Conservation (phyloP, 2,113 vertebrate genomes). For the Brachypodius melanocephalos region DNA sequence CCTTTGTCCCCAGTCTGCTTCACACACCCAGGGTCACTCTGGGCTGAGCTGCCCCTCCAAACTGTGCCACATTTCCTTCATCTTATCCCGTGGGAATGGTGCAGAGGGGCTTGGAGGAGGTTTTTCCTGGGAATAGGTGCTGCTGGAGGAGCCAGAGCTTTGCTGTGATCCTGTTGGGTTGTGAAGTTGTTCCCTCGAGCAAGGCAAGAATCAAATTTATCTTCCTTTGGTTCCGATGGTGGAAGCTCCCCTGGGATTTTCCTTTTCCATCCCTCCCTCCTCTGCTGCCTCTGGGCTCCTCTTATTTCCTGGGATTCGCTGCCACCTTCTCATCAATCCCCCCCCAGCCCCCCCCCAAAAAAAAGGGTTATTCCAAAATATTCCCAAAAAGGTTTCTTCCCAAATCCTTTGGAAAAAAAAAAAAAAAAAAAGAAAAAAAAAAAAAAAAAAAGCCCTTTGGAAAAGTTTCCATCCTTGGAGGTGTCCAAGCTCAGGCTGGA, state of each 20-base stretch:
- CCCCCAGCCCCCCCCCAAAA: fast-evolving
- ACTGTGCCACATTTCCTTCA: background rate
- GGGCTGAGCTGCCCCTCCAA: background rate
- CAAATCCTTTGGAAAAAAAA: fast-evolving
- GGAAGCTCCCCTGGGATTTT: background rate
- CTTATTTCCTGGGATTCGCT: background rate
- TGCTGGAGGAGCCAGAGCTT: background rate
- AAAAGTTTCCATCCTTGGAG: background rate
- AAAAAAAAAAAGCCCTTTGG: background rate
- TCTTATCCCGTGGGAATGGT: background rate
- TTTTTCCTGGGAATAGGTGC: background rate
- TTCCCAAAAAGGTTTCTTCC: background rate
- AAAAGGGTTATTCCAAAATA: background rate
- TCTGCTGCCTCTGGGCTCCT: background rate
- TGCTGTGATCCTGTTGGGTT: background rate
- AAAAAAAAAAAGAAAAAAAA: fast-evolving
- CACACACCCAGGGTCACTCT: background rate
- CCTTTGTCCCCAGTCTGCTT: background rate
- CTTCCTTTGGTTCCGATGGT: background rate
- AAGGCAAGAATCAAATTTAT: background rate
- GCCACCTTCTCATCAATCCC: background rate
- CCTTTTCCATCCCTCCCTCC: background rate
- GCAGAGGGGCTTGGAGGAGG: background rate
- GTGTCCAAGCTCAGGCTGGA: background rate
- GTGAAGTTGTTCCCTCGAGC: background rate